A percentile compares a stretch with the other conserved stretches of the same genome.
Conservation (phyloP, 2,888 invertebrate genomes). For the Hermodice carunculata region DNA sequence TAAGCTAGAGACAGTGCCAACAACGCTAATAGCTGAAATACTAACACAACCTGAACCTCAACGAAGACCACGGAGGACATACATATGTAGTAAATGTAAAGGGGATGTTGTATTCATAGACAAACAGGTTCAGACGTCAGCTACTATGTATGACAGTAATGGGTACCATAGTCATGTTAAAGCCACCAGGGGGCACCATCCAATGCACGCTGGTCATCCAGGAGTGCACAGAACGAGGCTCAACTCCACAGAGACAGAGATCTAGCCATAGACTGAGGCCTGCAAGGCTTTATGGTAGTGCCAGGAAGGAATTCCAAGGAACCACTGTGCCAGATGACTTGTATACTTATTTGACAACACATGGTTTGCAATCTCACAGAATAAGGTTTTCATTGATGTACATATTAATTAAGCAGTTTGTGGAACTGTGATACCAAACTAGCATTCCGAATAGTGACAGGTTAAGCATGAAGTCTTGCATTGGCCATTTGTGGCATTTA, state of each 20-base stretch:
- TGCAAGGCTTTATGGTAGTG: too few species aligned
- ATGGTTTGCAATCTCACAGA: too few species aligned
- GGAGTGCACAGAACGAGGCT: conserved; percentile 27
- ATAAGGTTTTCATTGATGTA: too few species aligned
- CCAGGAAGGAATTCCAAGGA: too few species aligned
- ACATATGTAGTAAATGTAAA: conserved; percentile 60
- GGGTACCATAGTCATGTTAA: conserved; percentile 21
- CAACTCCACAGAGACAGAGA: conserved; percentile 51
- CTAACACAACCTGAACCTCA: conserved; percentile 54
- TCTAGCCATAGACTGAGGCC: conserved; percentile 18
- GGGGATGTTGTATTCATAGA: conserved; percentile 53
- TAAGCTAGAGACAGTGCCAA: conserved; percentile 51
- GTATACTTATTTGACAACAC: too few species aligned
- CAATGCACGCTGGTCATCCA: conserved; percentile 13
- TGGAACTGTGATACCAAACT: too few species aligned
- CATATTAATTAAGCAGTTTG: too few species aligned
- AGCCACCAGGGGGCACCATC: neutral
- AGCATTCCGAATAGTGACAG: too few species aligned
- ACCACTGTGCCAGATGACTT: too few species aligned
- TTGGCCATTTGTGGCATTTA: too few species aligned
- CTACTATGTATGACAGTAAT: conserved; percentile 12
- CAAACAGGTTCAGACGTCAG: conserved; percentile 55
- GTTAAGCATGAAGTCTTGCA: too few species aligned
- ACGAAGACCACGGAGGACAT: conserved; percentile 49
- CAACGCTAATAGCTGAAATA: conserved; percentile 63